Evolutionary conservation across 1,140 invertebrate species (phyloP).

Genomic region (Neodiprion lecontei): DNA sequence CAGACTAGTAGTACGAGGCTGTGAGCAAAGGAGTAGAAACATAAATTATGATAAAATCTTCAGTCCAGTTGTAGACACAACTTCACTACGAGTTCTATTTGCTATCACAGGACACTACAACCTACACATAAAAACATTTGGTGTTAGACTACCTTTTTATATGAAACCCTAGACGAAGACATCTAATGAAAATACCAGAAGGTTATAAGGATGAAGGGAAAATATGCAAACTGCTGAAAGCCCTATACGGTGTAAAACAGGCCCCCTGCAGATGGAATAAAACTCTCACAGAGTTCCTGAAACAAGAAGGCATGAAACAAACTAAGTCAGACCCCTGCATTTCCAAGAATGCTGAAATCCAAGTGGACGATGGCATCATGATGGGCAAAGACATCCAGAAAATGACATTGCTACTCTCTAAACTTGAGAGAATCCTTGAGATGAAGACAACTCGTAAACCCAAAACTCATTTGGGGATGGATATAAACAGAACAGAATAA

Average conservation of each 20-base stretch:
- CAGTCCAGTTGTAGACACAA: conserved; percentile 30
- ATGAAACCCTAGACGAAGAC: conserved; percentile 46
- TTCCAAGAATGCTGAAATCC: conserved; percentile 28
- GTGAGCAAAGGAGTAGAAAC: conserved; percentile 22
- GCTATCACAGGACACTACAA: not conserved
- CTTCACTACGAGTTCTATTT: not conserved
- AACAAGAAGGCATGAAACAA: conserved; percentile 21
- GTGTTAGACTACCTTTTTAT: conserved; percentile 51
- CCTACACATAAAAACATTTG: conserved; percentile 43
- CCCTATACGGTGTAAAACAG: conserved; percentile 24
- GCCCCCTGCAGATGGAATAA: conserved; percentile 30
- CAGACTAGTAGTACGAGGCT: conserved; percentile 26
- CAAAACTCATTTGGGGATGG: conserved; percentile 28
- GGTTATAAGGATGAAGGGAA: conserved; percentile 22
- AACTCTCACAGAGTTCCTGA: conserved; percentile 29
- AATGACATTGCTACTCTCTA: not conserved
- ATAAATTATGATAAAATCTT: conserved; percentile 27
- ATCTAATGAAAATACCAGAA: conserved; percentile 46
- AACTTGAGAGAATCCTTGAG: not conserved
- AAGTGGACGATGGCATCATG: conserved; percentile 37
- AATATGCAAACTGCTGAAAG: conserved; percentile 26
- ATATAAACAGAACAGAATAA: conserved; percentile 14
- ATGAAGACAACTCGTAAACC: conserved; percentile 8
- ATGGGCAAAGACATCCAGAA: conserved; percentile 20
- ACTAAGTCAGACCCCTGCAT: conserved; percentile 32